Percentiles rank a stretch among this genome's conserved stretches.
Evolutionary conservation across 2,888 invertebrate genomes (phyloP).

Genomic region (Norana najaformis): DNA sequence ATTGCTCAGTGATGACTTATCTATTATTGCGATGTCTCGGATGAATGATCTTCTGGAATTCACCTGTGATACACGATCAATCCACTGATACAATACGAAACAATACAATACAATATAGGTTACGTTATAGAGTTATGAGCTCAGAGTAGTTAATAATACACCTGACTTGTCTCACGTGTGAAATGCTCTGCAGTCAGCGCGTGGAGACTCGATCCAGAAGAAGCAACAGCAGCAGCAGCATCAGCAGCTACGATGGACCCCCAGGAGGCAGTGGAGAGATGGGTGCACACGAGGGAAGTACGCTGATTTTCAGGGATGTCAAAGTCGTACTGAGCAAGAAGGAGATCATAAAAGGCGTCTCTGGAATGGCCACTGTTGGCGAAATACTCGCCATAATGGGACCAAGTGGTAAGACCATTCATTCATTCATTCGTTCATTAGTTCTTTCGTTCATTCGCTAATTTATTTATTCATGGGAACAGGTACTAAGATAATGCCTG

Average conservation of each 20-base stretch:
- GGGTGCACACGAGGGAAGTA: neutral
- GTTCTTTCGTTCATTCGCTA: neutral
- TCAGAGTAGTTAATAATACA: too few species aligned
- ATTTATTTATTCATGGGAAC: neutral
- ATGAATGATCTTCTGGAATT: too few species aligned
- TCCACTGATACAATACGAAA: too few species aligned
- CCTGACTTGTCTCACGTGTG: too few species aligned
- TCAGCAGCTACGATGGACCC: neutral
- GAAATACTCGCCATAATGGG: conserved; percentile 81
- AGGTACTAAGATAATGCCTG: too few species aligned
- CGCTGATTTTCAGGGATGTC: conserved; percentile 35
- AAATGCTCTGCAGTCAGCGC: neutral
- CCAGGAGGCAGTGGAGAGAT: neutral
- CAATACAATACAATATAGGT: too few species aligned
- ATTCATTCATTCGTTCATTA: neutral
- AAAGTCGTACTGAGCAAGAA: conserved; percentile 25
- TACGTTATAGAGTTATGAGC: too few species aligned
- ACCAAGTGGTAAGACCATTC: conserved; percentile 70
- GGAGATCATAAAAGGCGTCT: conserved; percentile 33
- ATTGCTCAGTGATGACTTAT: too few species aligned
- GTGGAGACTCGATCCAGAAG: neutral
- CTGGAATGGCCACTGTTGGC: conserved; percentile 68
- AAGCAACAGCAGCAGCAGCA: neutral
- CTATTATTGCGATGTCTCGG: too few species aligned
- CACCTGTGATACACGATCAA: too few species aligned